Evolutionary conservation across 2,113 vertebrate genomes (phyloP).

Genomic region (Oreochromis spilurus): DNA sequence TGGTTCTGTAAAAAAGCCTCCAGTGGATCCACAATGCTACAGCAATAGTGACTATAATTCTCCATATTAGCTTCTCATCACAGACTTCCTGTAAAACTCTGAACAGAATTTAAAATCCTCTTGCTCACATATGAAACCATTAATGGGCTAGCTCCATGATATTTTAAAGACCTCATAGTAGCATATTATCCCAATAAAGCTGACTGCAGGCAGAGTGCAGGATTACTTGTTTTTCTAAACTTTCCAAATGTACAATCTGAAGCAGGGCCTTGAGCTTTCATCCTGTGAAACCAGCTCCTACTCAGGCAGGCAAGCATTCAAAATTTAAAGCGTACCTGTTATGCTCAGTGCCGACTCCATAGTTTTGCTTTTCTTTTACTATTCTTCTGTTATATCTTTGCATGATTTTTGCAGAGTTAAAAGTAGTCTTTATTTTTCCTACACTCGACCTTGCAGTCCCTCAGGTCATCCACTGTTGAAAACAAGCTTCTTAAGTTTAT

Average conservation of each 20-base stretch:
- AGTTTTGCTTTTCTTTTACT: background rate
- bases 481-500: background rate
- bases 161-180: background rate
- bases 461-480: background rate
- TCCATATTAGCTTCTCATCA: background rate
- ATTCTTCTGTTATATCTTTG: background rate
- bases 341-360: background rate
- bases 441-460: fast-evolving
- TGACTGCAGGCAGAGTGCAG: background rate
- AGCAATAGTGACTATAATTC: background rate
- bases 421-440: background rate
- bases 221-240: background rate
- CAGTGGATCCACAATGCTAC: background rate
- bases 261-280: background rate
- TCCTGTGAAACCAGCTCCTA: background rate
- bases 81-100: background rate
- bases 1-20: background rate
- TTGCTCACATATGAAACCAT: background rate
- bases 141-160: background rate
- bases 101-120: background rate
- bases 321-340: background rate
- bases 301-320: background rate
- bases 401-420: background rate
- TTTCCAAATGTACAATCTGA: background rate
- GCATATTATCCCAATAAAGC: background rate